Evolutionary conservation across 53 echinoderm and acorn worm genomes (phyloP), one percentile per base, ranked within the genome.

Genomic region (Hippasteria phrygiana): DNA sequence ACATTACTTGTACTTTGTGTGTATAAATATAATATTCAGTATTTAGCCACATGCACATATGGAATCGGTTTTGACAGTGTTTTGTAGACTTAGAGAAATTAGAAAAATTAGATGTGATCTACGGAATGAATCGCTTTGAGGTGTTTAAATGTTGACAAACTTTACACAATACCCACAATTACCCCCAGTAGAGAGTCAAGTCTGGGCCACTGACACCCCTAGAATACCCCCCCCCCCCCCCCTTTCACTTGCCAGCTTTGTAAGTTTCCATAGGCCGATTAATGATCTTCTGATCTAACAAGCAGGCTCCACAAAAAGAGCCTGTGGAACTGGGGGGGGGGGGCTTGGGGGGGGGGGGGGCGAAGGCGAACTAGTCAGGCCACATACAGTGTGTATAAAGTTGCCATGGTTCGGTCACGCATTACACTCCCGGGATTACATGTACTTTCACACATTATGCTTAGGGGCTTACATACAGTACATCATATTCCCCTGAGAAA

Each of bases 111-210:
- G n/a, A n/a, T n/a, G n/a, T n/a, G n/a, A n/a, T n/a, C n/a, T n/a
- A n/a, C n/a, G n/a, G n/a, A n/a, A n/a, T n/a, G n/a, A n/a, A n/a
- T n/a, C n/a, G n/a, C n/a, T n/a, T n/a, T n/a, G n/a, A n/a, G n/a
- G n/a, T n/a, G 28, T 64, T 20, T 64, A 32, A 31, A 64, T 28
- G 29, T 28, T 64, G 64, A 64, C 64, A 64, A 32, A 54, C 33
- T 64, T 29, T 5, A 29, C 64, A 64, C 64, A 64, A 29, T 28
- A 13, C 64, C 28, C 31, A n/a, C 64, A 16, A 3, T 8, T 64
- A 64, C 64, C 64, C 64, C 64, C 64, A 64, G 64, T 33, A 34
- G 67, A 66, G 67, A 10, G 67, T 66, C 67, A 66, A 34, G 67
- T 66, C 67, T 66, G 67, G 36, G 67, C 67, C 36, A 34, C 9